Evolutionary conservation across 2,888 invertebrate species (phyloP).

Genomic region (Drepanosiphum platanoidis): DNA sequence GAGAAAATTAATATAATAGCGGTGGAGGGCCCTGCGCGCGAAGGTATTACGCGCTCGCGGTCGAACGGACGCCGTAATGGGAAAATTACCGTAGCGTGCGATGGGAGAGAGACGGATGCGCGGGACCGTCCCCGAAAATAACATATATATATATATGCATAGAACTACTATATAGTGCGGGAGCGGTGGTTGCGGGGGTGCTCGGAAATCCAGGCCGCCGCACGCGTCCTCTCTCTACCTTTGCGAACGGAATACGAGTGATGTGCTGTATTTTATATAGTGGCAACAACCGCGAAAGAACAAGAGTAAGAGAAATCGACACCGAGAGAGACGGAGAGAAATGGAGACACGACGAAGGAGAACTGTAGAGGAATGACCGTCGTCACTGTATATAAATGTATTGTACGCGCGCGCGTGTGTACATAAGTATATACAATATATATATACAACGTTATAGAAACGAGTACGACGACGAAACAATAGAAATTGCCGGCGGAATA

Average conservation of each 20-base stretch:
- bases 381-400: background rate
- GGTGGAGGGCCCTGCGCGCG: background rate
- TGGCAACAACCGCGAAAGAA: too few species aligned
- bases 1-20: conserved; percentile 36
- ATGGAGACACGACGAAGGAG: background rate
- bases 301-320: background rate
- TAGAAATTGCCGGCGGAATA: background rate
- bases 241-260: too few species aligned
- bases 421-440: background rate
- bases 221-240: too few species aligned
- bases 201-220: background rate
- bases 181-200: background rate
- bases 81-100: conserved; percentile 57
- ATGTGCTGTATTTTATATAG: too few species aligned
- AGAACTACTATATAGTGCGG: too few species aligned
- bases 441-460: background rate
- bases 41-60: conserved; percentile 46
- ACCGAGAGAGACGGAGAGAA: background rate
- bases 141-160: too few species aligned
- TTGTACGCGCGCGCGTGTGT: background rate
- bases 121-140: conserved; percentile 8
- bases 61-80: conserved; percentile 55
- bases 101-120: conserved; percentile 4
- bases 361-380: background rate
- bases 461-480: background rate